Base-by-base conservation (phyloP, 1,140 invertebrate species). In the Hycleus phaleratus region DNA sequence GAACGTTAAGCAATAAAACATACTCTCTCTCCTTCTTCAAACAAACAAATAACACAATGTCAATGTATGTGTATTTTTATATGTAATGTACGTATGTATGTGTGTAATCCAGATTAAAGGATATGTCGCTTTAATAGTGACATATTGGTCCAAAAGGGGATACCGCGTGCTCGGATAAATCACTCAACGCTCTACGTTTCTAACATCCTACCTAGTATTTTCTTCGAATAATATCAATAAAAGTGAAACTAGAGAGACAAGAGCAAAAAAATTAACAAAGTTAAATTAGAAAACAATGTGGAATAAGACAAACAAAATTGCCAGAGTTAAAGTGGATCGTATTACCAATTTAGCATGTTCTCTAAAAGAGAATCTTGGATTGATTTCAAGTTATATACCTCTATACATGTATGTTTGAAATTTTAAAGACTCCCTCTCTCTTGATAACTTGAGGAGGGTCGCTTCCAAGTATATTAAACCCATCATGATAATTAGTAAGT, bases 81-180 rank as follows among this genome's bases (percentile, higher is more conserved):
- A 32, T 32, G 4, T 32, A 32, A 18, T 18, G 18, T 32, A 7
- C 7, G 32, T 4, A 7, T 32, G 32, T 32, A 7, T 32, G 32
- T 5, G 32, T 32, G 32, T 65, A 65, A 65, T 63, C 63, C 63
- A 63, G 63, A 65, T 65, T 65, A 65, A 63, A 62, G 63, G 43
- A 63, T 58, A 60, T 65, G 63, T 65, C 63, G 59, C 48, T 47
- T 52, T 65, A 65, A 65, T 65, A 53, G 61, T 65, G 63, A 65
- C 63, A 60, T 65, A 65, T 65, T 60, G 61, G 63, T 26, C 57
- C 42, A 12, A 38, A 25, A 54, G 63, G 60, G 48, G 43, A 62
- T 60, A 32, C 32, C 32, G 32, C 58, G 51, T 43, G 51, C 25
- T 46, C 61, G 51, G 46, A 61, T 64, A 64, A 62, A 64, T 64